Evolutionary conservation across 2,888 invertebrate genomes (phyloP), one percentile per base, ranked within the genome.

Genomic region (Oxystoma pomonae): DNA sequence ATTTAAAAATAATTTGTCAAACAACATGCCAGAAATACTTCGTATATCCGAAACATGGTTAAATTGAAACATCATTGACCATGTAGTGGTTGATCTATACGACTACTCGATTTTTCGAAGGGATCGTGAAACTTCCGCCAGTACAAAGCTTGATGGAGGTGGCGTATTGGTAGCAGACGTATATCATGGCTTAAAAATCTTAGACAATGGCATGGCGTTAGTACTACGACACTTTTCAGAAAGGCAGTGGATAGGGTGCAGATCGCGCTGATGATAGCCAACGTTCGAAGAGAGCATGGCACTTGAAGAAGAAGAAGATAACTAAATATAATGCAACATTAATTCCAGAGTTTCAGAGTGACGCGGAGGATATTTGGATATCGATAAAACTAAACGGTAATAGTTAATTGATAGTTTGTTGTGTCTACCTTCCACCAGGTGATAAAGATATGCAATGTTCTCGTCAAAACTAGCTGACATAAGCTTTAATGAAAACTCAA

Each of bases 21-120:
- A 57, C n/a, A 56, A 56, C 20, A 55, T 35, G 18, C 55, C 60
- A 18, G 64, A 64, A 49, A 60, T 63, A n/a, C 9, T 56, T 22
- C 60, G 59, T 16, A 20, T 60, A 50, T 17, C 60, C n/a, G 60
- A 63, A 60, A 55, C 60, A 20, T 60, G 60, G 63, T 50, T 64
- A 16, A 61, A 64, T 16, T 17, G 58, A 12, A 53, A 21, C 18
- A 64, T 64, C 21, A 20, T 50, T 12, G 63, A 62, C 49, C 56
- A 62, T 57, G 56, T 56, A 51, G 57, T 56, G 1, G 59, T 63
- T 19, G 52, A 62, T 22, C 55, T 21, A 16, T 52, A 65, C 21
- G 17, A 65, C 51, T 65, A 62, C 35, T 20, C 57, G 35, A 35
- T 35, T 35, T 65, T 61, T 60, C 52, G 65, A 12, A 19, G 65